Evolutionary conservation across 2,113 vertebrate genomes (phyloP), one percentile per base, ranked within the genome.

Genomic region (Haemorhous mexicanus): DNA sequence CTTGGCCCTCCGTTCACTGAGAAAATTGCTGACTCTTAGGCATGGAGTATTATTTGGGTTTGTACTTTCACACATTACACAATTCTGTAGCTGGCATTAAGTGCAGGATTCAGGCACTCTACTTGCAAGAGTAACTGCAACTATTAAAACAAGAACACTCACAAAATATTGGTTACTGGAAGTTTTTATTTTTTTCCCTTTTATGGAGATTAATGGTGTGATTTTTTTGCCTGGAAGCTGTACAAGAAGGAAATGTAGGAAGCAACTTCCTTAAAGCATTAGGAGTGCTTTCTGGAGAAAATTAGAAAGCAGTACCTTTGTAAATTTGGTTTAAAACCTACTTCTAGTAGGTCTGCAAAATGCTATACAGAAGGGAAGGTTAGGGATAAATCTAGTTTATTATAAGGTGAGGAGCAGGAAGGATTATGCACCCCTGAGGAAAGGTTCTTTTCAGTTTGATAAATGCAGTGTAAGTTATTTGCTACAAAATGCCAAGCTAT

Each of bases 311-410:
- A 32, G 2, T 72, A 78, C 49, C 46, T 91, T 94, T 83, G 28
- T 39, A 84, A 59, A 59, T 91, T 81, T 89, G 24, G 43, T 88
- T 80, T 96, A 93, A 94, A 94, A 63, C 52, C 49, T 84, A 47
- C 32, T 32, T 86, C 43, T 47, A 81, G 47, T 46, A 79, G 53
- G 35, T 70, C 91, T 93, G 63, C 52, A 70, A 91, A 90, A 74
- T 91, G 87, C 93, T 82, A 56, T 66, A 33, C 39, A 58, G 84
- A 85, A 76, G 30, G 73, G 76, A 89, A 83, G 35, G 58, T 80
- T 87, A 84, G 43, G 50, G 55, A 72, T 95, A 94, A 87, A 95
- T 74, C 72, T 86, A 56, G 75, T 81, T 96, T 88, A 67, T 95
- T 91, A 53, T 69, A 91, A 84, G 67, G 58, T 58, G 67, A 82